Base-by-base conservation (phyloP, 2,113 vertebrate genomes). In the Colossoma macropomum region DNA sequence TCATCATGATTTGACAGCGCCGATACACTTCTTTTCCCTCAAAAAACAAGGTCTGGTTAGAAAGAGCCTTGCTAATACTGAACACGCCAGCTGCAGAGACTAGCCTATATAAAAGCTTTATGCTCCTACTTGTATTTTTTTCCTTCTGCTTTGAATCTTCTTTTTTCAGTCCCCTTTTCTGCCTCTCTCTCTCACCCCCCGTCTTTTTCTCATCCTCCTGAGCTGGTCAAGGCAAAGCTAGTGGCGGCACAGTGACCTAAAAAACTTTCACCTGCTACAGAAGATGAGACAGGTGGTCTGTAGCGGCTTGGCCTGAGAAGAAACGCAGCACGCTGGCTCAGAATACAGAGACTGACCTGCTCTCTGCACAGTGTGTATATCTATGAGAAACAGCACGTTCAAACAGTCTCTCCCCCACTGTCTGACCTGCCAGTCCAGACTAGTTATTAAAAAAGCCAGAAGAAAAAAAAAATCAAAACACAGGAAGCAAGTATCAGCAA, bases 211-310 rank as follows among this genome's bases (percentile, higher is more conserved):
- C 30, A 4, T 11, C 15, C 4, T 17, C 56, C 34, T 32, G 48
- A 75, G 48, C 59, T 41, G 10, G 16, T 38, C 7, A 25, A 34
- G 62, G 41, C 41, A 5, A n/a, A 13, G 32, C 50, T 45, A 45
- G n/a, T 34, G 45, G 41, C 52, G 65, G 63, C 63, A 59, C 25
- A 17, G 52, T 77, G 81, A 75, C 50, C 81, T 77, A 83, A 50
- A 83, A 83, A 70, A n/a, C 50, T 32, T 63, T 65, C 74, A 60
- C 65, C 73, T 83, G 74, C 52, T 77, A 4, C 9, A 71, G 79
- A 19, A 21, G 27, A 81, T 28, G 21, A 63, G 56, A 81, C 25
- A 68, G 30, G 65, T 10, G 30, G 30, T 10, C 30, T 19, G 30
- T 34, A 30, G 65, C 65, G 28, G 15, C 65, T 17, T 32, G 15